Evolutionary conservation across 2,888 invertebrate species (phyloP), one percentile per base, ranked within the genome.

Genomic region (Galerucella calmariensis): DNA sequence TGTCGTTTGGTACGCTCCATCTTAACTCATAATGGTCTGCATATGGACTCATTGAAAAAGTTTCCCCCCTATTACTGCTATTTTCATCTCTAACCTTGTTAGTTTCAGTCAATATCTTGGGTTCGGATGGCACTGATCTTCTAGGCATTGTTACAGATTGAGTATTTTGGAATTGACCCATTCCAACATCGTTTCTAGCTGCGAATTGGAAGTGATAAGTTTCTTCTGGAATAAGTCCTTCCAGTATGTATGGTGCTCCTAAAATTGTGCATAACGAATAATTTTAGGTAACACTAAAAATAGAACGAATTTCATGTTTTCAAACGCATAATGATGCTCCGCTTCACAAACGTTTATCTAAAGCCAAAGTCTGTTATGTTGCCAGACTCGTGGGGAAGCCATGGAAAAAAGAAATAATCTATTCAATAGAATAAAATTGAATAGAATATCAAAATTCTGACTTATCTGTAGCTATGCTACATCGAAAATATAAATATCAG

Each of bases 1-100:
- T 97, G 85, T 97, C 94, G 68, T 93, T 92, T 0, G 97, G 96
- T 68, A 94, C 92, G 82, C 92, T 92, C 97, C 97, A 97, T 84
- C 92, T 90, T 24, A 97, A 87, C 84, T 95, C 94, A 85, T 92
- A 96, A 84, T 92, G 93, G 87, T 95, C 93, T 41, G 93, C 93
- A 86, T 92, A 95, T 59, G 90, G 90, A 58, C 93, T 93, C 4
- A 88, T 86, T 0, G 90, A 89, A 16, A 90, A 89, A 41, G 86
- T 85, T 62, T 88, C 88, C 35, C 90, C 89, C 73, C 87, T 86
- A 70, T 88, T 87, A 65, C 88, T 88, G 77, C 87, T 86, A 59
- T 75, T 82, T 14, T 87, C 87, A 76, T 85, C 87, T 14, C 85
- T 84, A 12, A 78, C 70, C 41, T 81, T 83, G 56, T 82, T 80